Percentiles rank a stretch among this genome's conserved stretches.
phyloP scores from a whole-genome alignment of 2,797 vertebrate genomes.

The Brachymystax lenok region DNA sequence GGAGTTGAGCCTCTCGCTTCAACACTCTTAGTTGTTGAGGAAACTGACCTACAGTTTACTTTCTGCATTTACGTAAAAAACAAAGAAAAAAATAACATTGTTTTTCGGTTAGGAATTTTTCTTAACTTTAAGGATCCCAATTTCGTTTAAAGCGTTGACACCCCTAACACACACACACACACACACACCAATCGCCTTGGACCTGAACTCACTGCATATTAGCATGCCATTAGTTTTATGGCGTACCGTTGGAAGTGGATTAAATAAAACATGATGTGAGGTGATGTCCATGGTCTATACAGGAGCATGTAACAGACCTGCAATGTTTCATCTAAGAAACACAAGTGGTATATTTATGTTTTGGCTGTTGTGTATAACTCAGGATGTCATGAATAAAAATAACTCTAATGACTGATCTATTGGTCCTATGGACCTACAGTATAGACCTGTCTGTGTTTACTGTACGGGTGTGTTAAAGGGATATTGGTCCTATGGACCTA shows the following conservation, averaged over 20 bases:
- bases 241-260: conserved; percentile 77
- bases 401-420: not conserved
- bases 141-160: too few relatives aligned
- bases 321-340: conserved; percentile 46
- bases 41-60: too few relatives aligned
- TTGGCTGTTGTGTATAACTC: conserved; percentile 15
- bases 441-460: not conserved
- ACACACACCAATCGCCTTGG: conserved; percentile 57
- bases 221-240: conserved; percentile 81
- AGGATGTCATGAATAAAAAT: not conserved
- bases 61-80: too few relatives aligned
- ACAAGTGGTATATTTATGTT: conserved; percentile 27
- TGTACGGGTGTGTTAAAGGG: not conserved
- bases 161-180: not conserved
- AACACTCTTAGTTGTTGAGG: too few relatives aligned
- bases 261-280: conserved; percentile 77
- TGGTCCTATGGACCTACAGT: not conserved
- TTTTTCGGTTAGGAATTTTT: too few relatives aligned
- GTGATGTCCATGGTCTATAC: conserved; percentile 52
- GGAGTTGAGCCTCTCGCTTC: too few relatives aligned
- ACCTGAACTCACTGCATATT: conserved; percentile 74
- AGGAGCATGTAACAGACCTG: conserved; percentile 16
- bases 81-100: too few relatives aligned
- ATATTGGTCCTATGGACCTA: not conserved
- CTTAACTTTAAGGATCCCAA: too few relatives aligned